Base-by-base conservation (phyloP, 1,140 invertebrate genomes). In the Adelges cooleyi region DNA sequence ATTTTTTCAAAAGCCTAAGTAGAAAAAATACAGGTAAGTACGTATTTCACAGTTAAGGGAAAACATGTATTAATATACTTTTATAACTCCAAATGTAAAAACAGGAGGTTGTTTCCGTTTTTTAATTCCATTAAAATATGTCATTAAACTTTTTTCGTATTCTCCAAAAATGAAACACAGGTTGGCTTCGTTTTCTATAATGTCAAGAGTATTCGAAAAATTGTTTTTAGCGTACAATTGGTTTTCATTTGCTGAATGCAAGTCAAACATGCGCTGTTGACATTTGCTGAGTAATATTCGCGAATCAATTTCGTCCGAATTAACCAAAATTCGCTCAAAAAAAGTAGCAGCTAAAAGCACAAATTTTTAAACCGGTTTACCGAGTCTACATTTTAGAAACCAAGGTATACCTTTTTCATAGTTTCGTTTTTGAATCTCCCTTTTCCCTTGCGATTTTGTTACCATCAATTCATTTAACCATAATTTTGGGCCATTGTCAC, bases 251-350 rank as follows among this genome's bases (percentile, higher is more conserved):
- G 53, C 23, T 9, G 40, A 44, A 27, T 27, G 5, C 3, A 38
- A 38, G 18, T 56, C 20, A 44, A 56, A 42, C 1, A n/a, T 18
- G 9, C 25, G 11, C 9, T 56, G 38, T 25, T 56, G 38, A 18
- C 53, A 56, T 56, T 56, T 56, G 18, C 53, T 56, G 1, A 56
- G 38, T 20, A 56, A n/a, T 3, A 56, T 25, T 42, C 53, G 40
- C 23, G 22, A 17, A 4, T 42, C 9, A 8, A 44, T 22, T 13
- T 56, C 15, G 0, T 15, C 13, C 3, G 38, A 17, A 3, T 42
- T 23, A 10, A 23, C 17, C 2, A 56, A 44, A 42, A 56, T 23
- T 56, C 18, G 38, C 6, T 56, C 15, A 13, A 29, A 56, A 4
- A 42, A 56, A 25, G 22, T 1, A 11, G 38, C 38, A 17, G 53